Evolutionary conservation across 2,113 vertebrate genomes (phyloP).

Genomic region (Phalacrocorax aristotelis): DNA sequence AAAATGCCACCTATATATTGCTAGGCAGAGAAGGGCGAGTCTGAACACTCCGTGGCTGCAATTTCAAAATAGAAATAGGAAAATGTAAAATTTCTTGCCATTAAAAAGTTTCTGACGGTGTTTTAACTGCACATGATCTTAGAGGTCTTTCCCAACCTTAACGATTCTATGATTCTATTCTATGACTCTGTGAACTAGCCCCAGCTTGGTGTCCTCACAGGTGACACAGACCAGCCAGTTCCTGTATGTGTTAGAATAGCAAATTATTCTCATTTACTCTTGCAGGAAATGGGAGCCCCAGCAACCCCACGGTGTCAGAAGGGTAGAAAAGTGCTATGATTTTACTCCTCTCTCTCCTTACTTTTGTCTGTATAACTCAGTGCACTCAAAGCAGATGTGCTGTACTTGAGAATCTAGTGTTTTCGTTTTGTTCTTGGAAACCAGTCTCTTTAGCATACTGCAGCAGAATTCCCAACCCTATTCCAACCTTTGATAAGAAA

Average conservation of each 20-base stretch:
- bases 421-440: not conserved
- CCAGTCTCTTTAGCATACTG: not conserved
- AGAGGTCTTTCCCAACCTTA: too few relatives aligned
- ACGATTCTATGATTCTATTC: too few relatives aligned
- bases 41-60: not conserved
- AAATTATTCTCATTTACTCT: not conserved
- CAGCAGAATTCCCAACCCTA: not conserved
- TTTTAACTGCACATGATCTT: not conserved
- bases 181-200: not conserved
- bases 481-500: not conserved
- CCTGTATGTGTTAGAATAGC: not conserved
- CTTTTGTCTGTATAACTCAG: not conserved
- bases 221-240: constrained; percentile 4
- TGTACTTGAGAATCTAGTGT: not conserved
- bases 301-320: not conserved
- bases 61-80: constrained; percentile 19
- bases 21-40: constrained; percentile 13
- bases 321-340: not conserved
- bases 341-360: not conserved
- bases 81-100: constrained; percentile 17
- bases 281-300: not conserved
- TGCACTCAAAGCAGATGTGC: not conserved
- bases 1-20: constrained; percentile 31
- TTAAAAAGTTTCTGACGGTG: not conserved
- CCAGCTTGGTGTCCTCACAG: not conserved